phyloP scores from a whole-genome alignment of 2,888 invertebrate species.

The Syrphus vitripennis region DNA sequence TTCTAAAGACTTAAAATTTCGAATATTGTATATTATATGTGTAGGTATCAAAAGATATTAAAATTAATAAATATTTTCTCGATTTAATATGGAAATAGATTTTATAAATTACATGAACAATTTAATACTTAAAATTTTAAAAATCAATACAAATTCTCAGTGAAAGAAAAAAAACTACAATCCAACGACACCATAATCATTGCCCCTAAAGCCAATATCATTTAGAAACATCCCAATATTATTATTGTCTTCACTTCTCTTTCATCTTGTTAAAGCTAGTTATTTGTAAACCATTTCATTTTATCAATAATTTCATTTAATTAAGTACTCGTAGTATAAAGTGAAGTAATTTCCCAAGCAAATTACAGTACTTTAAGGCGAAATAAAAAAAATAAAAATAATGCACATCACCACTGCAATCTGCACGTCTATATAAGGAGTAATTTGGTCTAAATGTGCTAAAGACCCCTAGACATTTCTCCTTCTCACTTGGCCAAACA shows the following conservation, averaged over 20 bases:
- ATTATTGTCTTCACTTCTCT: not conserved
- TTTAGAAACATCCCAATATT: not conserved
- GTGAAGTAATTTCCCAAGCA: conserved; percentile 44
- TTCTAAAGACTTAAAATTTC: no score
- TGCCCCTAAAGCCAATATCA: not conserved
- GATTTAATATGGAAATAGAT: no score
- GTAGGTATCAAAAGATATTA: no score
- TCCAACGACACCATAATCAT: no score
- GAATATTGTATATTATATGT: no score
- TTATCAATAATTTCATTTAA: conserved; percentile 35
- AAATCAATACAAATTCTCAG: no score
- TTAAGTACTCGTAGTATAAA: conserved; percentile 43
- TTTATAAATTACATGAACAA: no score
- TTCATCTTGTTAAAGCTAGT: not conserved
- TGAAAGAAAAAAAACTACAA: no score
- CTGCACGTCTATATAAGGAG: not conserved
- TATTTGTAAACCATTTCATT: conserved; percentile 2
- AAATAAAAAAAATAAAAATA: conserved; percentile 2
- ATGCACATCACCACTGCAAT: not conserved
- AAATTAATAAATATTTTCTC: no score
- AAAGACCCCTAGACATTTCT: not conserved
- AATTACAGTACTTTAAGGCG: conserved; percentile 38
- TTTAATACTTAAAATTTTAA: no score
- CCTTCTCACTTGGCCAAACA: conserved; percentile 14
- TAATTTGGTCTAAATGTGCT: conserved; percentile 34